These are phyloP conservation scores for Myiopsitta monachus DNA, from an alignment of 2,113 vertebrate species.

Conservation along the genomic window DNA sequence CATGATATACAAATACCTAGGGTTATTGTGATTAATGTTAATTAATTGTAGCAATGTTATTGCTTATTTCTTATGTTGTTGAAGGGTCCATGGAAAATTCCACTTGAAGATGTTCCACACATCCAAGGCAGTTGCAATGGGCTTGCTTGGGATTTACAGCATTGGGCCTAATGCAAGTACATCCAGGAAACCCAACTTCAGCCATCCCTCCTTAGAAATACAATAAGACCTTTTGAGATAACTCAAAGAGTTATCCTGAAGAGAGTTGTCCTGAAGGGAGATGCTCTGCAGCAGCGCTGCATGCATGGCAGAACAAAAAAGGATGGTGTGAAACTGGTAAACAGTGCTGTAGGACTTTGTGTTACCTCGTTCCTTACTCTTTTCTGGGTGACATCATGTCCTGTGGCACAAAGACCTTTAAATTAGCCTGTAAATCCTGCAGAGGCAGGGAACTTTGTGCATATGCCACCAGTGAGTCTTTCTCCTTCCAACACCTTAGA, in stretches of 20 bases:
- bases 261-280: background rate
- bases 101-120: background rate
- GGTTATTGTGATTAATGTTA: background rate
- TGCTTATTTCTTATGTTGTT: background rate
- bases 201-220: background rate
- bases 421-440: background rate
- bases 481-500: background rate
- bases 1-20: background rate
- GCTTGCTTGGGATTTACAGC: background rate
- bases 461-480: background rate
- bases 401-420: background rate
- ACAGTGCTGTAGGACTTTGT: background rate
- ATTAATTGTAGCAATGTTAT: background rate
- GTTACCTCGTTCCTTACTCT: background rate
- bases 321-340: background rate
- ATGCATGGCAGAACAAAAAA: background rate
- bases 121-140: background rate
- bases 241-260: background rate
- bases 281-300: background rate
- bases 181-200: background rate
- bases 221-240: background rate
- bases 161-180: background rate
- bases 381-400: background rate
- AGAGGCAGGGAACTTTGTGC: background rate
- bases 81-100: background rate